Conservation (phyloP, 1,140 invertebrate genomes). For the Formica selysi region DNA sequence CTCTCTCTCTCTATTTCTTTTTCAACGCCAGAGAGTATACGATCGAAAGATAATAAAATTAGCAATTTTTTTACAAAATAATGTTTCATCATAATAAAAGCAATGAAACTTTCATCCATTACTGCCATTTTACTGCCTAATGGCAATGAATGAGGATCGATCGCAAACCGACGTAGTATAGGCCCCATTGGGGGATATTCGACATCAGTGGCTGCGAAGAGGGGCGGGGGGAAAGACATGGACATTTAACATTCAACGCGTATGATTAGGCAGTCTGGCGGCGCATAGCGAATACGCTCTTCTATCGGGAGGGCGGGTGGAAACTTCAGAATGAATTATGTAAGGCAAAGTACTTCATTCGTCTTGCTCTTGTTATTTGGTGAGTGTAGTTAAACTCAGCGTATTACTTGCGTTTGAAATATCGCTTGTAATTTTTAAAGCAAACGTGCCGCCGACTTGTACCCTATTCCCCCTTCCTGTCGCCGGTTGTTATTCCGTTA, state of each 20-base stretch:
- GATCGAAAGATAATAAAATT: neutral
- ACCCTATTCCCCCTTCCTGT: conserved; percentile 22
- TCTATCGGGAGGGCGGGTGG: conserved; percentile 59
- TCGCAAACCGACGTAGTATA: conserved; percentile 17
- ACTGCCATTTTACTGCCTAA: neutral
- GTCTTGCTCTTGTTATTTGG: conserved; percentile 83
- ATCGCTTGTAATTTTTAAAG: conserved; percentile 80
- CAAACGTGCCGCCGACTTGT: conserved; percentile 73
- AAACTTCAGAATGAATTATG: conserved; percentile 80
- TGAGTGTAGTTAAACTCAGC: conserved; percentile 81
- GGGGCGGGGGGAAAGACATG: conserved; percentile 35
- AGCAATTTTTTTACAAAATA: neutral
- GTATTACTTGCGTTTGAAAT: conserved; percentile 80
- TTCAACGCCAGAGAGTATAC: no score
- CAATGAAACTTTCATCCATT: neutral
- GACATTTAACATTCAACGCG: conserved; percentile 78
- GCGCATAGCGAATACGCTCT: conserved; percentile 69
- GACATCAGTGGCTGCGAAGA: conserved; percentile 32
- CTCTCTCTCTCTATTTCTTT: neutral
- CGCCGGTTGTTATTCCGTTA: conserved; percentile 30
- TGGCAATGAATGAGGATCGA: conserved; percentile 41
- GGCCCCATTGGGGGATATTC: conserved; percentile 41
- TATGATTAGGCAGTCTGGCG: conserved; percentile 78
- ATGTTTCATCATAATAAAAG: neutral
- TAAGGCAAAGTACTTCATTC: conserved; percentile 83